A percentile compares a stretch with the other conserved stretches of the same genome.
Conservation (phyloP, 2,797 vertebrate species). For the Meriones psammophilus region DNA sequence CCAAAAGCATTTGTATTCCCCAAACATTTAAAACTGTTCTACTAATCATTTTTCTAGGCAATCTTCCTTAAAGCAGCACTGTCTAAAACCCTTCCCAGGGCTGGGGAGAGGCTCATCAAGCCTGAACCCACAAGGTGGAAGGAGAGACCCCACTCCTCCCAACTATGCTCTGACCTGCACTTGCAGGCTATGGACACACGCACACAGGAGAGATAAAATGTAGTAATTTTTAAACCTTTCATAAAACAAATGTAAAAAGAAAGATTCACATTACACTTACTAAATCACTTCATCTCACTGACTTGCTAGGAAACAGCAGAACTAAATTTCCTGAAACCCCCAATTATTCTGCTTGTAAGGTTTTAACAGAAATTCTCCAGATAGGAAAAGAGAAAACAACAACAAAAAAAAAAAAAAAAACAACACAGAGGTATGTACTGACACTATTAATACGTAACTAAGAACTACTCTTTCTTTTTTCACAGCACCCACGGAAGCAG, state of each 20-base stretch:
- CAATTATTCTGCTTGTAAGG: neutral
- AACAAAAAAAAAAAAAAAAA: neutral
- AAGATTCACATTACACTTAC: slow-evolving; percentile 27
- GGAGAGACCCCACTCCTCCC: neutral
- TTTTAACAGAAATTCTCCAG: slow-evolving; percentile 30
- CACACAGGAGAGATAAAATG: neutral
- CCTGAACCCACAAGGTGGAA: neutral
- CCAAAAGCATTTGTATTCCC: slow-evolving; percentile 8
- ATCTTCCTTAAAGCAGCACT: neutral
- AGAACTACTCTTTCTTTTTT: neutral
- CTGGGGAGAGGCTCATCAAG: neutral
- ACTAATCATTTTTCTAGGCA: slow-evolving; percentile 19
- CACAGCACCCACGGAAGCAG: neutral
- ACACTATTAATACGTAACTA: neutral
- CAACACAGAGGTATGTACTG: neutral
- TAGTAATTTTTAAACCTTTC: neutral
- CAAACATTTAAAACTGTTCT: slow-evolving; percentile 16
- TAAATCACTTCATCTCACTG: slow-evolving; percentile 22
- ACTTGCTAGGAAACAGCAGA: neutral
- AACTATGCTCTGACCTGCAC: too few species aligned
- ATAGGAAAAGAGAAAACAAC: neutral
- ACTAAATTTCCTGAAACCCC: slow-evolving; percentile 38
- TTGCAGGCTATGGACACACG: neutral
- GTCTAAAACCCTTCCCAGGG: slow-evolving; percentile 13
- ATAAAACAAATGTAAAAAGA: slow-evolving; percentile 32